These are phyloP conservation scores for Hippocampus comes DNA, from an alignment of 2,113 vertebrate species.

Conservation along the genomic window DNA sequence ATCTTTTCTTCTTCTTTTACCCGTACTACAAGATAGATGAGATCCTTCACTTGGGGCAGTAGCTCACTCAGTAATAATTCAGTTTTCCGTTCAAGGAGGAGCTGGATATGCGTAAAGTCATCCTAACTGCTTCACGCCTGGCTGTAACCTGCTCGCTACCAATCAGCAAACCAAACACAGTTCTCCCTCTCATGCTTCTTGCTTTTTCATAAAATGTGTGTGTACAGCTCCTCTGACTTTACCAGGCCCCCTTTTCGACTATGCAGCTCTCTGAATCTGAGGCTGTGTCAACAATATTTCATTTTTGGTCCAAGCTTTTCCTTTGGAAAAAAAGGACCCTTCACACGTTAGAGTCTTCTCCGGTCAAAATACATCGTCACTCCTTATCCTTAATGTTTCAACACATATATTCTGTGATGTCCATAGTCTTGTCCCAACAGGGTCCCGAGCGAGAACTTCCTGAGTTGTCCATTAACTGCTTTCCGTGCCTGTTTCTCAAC, in stretches of 20 bases:
- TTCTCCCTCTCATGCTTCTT: background rate
- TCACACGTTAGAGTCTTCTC: background rate
- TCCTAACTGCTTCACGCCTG: background rate
- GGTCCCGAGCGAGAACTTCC: background rate
- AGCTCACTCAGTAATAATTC: conserved; percentile 12
- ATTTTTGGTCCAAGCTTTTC: background rate
- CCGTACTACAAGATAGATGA: conserved; percentile 12
- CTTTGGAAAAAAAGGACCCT: background rate
- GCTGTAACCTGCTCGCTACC: background rate
- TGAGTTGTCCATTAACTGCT: background rate
- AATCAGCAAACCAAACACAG: background rate
- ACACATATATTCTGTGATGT: background rate
- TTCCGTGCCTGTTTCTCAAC: background rate
- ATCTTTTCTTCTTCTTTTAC: conserved; percentile 1
- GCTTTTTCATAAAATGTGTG: background rate
- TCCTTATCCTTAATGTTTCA: background rate
- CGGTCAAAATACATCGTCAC: background rate
- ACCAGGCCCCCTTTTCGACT: background rate
- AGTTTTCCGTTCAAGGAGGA: background rate
- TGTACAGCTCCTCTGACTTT: background rate
- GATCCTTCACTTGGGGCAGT: conserved; percentile 3
- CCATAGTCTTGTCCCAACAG: background rate
- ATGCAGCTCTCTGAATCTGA: background rate
- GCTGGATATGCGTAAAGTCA: background rate
- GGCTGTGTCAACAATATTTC: background rate